Evolutionary conservation across 2,888 invertebrate species (phyloP), one percentile per base, ranked within the genome.

Genomic region (Campopleginae sp.): DNA sequence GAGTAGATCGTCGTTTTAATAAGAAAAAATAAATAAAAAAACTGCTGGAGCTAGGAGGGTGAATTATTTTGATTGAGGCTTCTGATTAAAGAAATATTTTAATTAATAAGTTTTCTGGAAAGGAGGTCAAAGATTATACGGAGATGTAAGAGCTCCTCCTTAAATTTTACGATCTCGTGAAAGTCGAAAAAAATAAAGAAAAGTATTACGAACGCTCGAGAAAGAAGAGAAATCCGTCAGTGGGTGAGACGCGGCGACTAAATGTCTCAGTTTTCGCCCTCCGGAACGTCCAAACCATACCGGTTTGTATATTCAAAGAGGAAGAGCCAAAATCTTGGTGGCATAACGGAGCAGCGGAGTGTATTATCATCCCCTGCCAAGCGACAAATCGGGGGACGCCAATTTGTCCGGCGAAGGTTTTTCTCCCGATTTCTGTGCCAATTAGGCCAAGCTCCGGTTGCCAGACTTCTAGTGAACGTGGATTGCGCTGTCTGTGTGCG

Each of bases 371-470:
- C 72, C 71, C 85, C 86, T 86, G 87, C 88, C 87, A 87, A 87
- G 75, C 66, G 46, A 81, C 58, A 77, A 76, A 78, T 76, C 77
- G 70, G 76, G 75, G 80, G 58, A 82, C 76, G 88, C 88, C 88
- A 89, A 88, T 88, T 88, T 87, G 82, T 87, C 74, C 76, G 71
- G 71, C 72, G 85, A 76, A 80, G 75, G 75, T 86, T 88, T 86
- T 87, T 88, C 71, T 79, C 82, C 68, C 68, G 76, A 82, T 58
- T 74, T 72, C 82, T 74, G 88, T 90, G 91, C 90, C 91, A 91
- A 91, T 89, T 90, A 82, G 91, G 90, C 89, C 91, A 91, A 91
- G 90, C 89, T 87, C 88, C 86, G 70, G 46, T 79, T 61, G 80
- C 86, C 76, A 82, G 44, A 70, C 76, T 79, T 65, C 7, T 38